A percentile compares a stretch with the other conserved stretches of the same genome.
These are phyloP conservation scores for Lamellibrachia satsuma DNA, from an alignment of 2,888 invertebrate genomes.

Conservation along the genomic window DNA sequence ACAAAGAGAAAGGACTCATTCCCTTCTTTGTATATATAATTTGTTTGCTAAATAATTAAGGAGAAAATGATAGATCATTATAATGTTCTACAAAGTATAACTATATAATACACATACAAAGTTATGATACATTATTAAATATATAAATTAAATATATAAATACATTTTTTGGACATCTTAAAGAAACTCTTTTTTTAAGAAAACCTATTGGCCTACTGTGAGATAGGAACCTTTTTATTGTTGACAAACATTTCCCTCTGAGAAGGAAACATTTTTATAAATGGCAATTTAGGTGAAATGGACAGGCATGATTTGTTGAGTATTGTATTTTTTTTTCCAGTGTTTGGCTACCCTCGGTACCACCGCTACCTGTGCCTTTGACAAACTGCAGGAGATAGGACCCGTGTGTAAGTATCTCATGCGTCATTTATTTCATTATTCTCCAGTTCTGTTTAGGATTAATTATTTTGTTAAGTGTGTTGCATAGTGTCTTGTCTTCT, in stretches of 20 bases:
- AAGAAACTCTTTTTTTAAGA: background rate
- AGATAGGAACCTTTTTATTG: too few relatives aligned
- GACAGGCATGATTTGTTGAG: background rate
- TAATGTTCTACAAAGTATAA: too few relatives aligned
- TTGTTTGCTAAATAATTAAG: background rate
- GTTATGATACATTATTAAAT: too few relatives aligned
- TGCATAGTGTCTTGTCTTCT: background rate
- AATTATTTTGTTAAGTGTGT: background rate
- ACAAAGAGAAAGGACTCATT: constrained; percentile 58
- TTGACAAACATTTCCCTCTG: background rate
- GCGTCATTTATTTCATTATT: background rate
- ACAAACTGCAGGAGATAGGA: constrained; percentile 78
- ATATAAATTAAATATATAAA: background rate
- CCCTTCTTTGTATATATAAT: constrained; percentile 61
- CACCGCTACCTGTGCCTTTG: constrained; percentile 95
- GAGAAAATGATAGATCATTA: background rate
- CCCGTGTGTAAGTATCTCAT: constrained; percentile 71
- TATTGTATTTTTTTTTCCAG: constrained; percentile 67
- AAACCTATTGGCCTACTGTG: too few relatives aligned
- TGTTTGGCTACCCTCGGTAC: constrained; percentile 95
- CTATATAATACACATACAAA: too few relatives aligned
- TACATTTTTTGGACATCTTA: background rate
- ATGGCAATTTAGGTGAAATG: background rate
- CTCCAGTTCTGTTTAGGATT: background rate
- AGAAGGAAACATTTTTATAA: background rate